These are phyloP conservation scores for Pilophorus perplexus DNA, from an alignment of 2,888 invertebrate species.

Conservation along the genomic window DNA sequence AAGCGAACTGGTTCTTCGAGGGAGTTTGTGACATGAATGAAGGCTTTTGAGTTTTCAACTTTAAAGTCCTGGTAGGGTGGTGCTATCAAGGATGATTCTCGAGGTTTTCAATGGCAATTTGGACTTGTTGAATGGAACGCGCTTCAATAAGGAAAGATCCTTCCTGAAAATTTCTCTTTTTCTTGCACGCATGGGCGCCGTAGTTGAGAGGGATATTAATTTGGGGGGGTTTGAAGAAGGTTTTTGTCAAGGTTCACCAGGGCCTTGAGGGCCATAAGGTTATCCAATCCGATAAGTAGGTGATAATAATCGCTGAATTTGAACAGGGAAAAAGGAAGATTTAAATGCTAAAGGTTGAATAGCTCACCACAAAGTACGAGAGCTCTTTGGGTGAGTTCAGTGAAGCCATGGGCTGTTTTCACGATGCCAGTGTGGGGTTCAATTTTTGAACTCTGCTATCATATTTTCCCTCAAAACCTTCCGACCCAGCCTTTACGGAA, in stretches of 20 bases:
- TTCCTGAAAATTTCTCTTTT: background rate
- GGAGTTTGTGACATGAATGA: background rate
- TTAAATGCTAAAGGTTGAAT: background rate
- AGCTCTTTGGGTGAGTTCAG: background rate
- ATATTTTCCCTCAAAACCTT: background rate
- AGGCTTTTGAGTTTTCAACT: conserved; percentile 1
- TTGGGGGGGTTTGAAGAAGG: background rate
- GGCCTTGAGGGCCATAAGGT: conserved; percentile 1
- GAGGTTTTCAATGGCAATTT: background rate
- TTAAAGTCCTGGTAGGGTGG: background rate
- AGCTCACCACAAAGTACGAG: background rate
- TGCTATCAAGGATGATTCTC: background rate
- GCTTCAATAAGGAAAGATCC: background rate
- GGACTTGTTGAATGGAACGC: background rate
- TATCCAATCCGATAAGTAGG: conserved; percentile 12
- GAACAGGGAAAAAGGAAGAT: background rate
- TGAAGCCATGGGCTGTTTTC: background rate
- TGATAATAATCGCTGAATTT: conserved; percentile 5
- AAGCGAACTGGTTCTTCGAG: conserved; percentile 3
- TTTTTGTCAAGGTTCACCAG: background rate
- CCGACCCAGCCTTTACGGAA: background rate
- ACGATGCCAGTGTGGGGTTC: background rate
- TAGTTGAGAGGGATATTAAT: background rate
- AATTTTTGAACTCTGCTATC: background rate
- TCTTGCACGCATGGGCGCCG: background rate